Percentiles rank a stretch among this genome's conserved stretches.
Evolutionary conservation across 1,140 invertebrate species (phyloP).

Genomic region (Drosophila quadrilineata): DNA sequence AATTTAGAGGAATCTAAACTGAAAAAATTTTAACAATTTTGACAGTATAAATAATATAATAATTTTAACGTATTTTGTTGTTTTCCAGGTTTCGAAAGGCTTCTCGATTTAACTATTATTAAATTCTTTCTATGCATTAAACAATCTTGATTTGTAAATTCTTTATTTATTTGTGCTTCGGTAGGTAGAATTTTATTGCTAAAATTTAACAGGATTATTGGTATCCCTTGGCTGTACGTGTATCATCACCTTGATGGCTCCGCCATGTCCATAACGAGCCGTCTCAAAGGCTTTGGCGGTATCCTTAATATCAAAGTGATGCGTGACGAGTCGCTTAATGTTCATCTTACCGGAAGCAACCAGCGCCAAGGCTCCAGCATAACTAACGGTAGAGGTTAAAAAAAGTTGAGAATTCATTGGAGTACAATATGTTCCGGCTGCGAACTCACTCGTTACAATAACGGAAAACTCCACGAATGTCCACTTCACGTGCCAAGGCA

Average conservation of each 20-base stretch:
- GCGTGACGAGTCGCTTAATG: conserved; percentile 94
- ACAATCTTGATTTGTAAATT: not conserved
- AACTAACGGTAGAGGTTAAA: too few relatives aligned
- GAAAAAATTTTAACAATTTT: too few relatives aligned
- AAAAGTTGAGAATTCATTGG: not conserved
- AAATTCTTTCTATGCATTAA: too few relatives aligned
- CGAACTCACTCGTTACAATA: conserved; percentile 90
- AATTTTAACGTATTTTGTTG: too few relatives aligned
- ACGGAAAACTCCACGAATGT: conserved; percentile 95
- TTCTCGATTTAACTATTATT: too few relatives aligned
- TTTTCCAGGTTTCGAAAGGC: too few relatives aligned
- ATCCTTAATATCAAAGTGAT: conserved; percentile 93
- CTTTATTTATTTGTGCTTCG: not conserved
- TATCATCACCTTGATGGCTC: conserved; percentile 96
- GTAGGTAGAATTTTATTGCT: not conserved
- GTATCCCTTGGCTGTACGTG: conserved; percentile 86
- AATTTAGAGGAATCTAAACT: too few relatives aligned
- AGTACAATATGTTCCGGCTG: not conserved
- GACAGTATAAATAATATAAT: too few relatives aligned
- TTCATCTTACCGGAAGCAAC: conserved; percentile 91
- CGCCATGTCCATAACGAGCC: conserved; percentile 85
- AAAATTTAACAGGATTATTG: conserved; percentile 81
- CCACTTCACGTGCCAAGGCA: conserved; percentile 91
- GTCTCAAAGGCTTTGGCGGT: conserved; percentile 93
- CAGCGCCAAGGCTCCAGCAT: conserved; percentile 91